Evolutionary conservation across 2,113 vertebrate genomes (phyloP), one percentile per base, ranked within the genome.

Genomic region (Eulacestoma nigropectus): DNA sequence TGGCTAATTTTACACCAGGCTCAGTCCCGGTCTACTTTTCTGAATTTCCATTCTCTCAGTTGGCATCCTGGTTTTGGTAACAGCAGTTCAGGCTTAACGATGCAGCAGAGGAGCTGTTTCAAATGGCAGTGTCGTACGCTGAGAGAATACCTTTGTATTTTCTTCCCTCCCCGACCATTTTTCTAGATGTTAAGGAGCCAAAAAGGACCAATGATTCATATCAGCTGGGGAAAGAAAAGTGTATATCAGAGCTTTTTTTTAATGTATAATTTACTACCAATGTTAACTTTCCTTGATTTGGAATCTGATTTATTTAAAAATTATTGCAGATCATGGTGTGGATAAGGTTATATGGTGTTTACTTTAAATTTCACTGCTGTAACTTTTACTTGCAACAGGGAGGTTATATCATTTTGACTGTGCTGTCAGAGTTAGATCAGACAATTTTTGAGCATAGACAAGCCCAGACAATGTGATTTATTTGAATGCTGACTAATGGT

Each of bases 401-500:
- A 78, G 56, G 22, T 59, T 95, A 44, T 92, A 91, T 87, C 47
- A 74, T 76, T 90, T 57, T 87, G 72, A 70, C 64, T 81, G 5
- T 56, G 44, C 33, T 83, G 87, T 77, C 60, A 89, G 65, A 68
- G 47, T 82, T 82, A 75, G 82, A 93, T 84, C 52, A 56, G 69
- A 72, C 62, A 64, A 62, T 46, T 91, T 94, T 87, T 85, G 53
- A 79, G 53, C 35, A 5, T 22, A 69, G 74, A 72, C 65, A 94
- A 85, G 62, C 74, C 67, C n/a, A 57, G 84, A 60, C 56, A 75
- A 44, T 72, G 62, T 94, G 81, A 96, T 96, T 94, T 93, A 77
- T 93, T 83, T 95, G 90, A 91, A 79, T 47, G 35, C 68, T 92
- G 90, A 88, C 88, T 95, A 85, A 78, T 93, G 59, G 60, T 75